A percentile compares a stretch with the other conserved stretches of the same genome.
These are phyloP conservation scores for Muscicapa adusta DNA, from an alignment of 2,113 vertebrate species.

Conservation along the genomic window DNA sequence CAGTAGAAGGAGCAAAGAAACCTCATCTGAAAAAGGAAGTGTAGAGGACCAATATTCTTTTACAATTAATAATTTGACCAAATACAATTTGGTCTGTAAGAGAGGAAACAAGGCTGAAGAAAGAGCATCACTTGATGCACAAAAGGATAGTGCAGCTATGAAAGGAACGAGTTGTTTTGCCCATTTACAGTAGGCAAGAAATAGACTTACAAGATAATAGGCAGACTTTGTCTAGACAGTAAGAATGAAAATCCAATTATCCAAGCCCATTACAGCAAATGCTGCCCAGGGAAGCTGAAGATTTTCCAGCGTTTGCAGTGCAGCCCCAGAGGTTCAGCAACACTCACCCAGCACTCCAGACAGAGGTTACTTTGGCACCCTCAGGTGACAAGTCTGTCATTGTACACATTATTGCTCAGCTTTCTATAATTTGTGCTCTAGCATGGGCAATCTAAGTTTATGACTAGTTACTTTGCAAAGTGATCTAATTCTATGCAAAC, in stretches of 20 bases:
- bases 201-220: background rate
- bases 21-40: background rate
- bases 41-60: background rate
- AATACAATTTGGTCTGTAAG: background rate
- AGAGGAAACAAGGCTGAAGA: background rate
- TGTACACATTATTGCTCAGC: background rate
- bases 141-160: background rate
- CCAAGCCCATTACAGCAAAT: background rate
- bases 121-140: background rate
- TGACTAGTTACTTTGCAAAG: background rate
- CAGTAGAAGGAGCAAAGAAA: background rate
- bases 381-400: background rate
- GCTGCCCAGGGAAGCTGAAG: background rate
- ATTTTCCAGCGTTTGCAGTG: rapidly evolving
- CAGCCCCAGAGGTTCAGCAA: background rate
- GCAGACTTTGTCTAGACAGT: background rate
- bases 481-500: background rate
- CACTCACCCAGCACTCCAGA: background rate
- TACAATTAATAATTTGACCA: background rate
- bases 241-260: background rate
- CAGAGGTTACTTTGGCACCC: background rate
- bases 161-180: background rate
- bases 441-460: background rate
- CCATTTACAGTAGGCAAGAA: background rate
- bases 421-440: background rate